Conservation (phyloP, 2,888 invertebrate species). For the Caenorhabditis panamensis region DNA sequence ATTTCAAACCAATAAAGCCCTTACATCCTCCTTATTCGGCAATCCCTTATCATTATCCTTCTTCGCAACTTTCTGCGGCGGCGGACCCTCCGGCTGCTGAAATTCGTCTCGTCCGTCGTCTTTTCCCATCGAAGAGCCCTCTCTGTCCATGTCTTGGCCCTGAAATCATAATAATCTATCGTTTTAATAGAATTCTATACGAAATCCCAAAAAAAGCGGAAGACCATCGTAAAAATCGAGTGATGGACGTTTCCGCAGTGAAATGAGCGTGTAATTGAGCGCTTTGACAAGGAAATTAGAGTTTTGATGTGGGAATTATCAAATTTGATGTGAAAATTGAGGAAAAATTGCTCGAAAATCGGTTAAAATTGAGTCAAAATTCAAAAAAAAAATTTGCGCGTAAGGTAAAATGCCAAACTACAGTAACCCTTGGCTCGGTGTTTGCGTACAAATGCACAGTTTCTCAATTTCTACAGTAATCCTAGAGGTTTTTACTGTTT, state of each 20-base stretch:
- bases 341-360: too few species aligned
- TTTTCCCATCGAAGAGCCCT: slow-evolving; percentile 6
- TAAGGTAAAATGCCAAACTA: neutral
- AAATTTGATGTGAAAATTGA: slow-evolving; percentile 31
- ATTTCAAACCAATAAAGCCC: too few species aligned
- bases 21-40: neutral
- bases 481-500: neutral
- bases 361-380: neutral
- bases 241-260: too few species aligned
- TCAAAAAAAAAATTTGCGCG: neutral
- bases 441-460: neutral
- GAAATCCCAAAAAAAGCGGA: neutral
- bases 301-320: too few species aligned
- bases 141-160: slow-evolving; percentile 24
- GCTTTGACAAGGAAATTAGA: too few species aligned
- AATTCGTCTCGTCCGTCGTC: neutral
- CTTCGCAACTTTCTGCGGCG: neutral
- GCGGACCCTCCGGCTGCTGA: neutral
- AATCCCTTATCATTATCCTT: neutral
- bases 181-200: neutral
- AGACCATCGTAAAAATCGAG: neutral
- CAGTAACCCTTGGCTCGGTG: neutral
- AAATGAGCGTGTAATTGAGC: too few species aligned
- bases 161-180: neutral
- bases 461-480: neutral